Evolutionary conservation across 92 coral and sea anemone genomes (phyloP).

Genomic region (Meandrina meandrites): DNA sequence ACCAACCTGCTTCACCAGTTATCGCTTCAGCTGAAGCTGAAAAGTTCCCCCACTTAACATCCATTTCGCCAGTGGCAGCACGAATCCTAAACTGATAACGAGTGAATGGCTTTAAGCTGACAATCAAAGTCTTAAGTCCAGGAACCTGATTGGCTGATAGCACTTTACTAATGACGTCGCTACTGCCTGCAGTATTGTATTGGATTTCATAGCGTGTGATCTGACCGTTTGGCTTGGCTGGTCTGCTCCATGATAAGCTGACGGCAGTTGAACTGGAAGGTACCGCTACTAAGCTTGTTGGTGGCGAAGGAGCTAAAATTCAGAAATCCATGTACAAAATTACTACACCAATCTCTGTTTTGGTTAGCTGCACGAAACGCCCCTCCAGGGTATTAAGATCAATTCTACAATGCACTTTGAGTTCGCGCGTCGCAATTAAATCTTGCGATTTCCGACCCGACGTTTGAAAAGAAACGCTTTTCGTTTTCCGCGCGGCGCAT

Average conservation of each 20-base stretch:
- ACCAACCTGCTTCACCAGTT: constrained; percentile 88
- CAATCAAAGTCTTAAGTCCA: constrained; percentile 37
- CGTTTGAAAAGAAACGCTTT: background rate
- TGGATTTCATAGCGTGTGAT: constrained; percentile 73
- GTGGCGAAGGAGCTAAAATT: constrained; percentile 77
- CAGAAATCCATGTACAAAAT: background rate
- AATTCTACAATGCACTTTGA: background rate
- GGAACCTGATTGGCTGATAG: constrained; percentile 47
- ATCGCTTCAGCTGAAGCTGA: constrained; percentile 51
- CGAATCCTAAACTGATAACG: constrained; percentile 72
- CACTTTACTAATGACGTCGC: constrained; percentile 35
- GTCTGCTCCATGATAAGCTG: constrained; percentile 69
- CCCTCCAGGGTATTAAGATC: no score
- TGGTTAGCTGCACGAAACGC: no score
- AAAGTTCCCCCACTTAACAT: constrained; percentile 83
- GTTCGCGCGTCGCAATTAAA: background rate
- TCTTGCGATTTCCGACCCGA: no score
- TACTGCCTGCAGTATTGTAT: constrained; percentile 57
- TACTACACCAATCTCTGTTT: no score
- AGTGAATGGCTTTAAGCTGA: constrained; percentile 63
- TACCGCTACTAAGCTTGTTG: constrained; percentile 44
- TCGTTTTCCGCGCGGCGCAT: background rate
- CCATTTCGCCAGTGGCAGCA: constrained; percentile 68
- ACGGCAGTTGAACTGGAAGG: constrained; percentile 73
- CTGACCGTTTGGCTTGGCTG: constrained; percentile 73